Base-by-base conservation (phyloP, 2,888 invertebrate genomes). In the Galeruca laticollis region DNA sequence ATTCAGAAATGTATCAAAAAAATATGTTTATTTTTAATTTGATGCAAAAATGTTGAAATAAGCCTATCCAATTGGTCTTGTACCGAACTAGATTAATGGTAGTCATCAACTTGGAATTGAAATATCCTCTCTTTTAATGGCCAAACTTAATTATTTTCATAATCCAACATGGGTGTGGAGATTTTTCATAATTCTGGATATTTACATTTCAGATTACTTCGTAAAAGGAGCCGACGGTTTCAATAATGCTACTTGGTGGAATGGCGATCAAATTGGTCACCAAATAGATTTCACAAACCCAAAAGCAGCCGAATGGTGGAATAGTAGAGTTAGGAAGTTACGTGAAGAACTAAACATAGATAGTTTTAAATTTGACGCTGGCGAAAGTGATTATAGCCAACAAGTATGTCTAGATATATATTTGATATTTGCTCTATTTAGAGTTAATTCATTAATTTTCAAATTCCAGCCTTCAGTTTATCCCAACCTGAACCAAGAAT, bases 361-460 rank as follows among this genome's bases (percentile, higher is more conserved):
- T 77, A 90, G 91, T 70, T 90, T 93, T 75, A 94, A 94, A 85
- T 94, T 95, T 78, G 94, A 95, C 79, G 94, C 94, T 52, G 95
- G 94, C 26, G 94, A 94, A 83, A 87, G 88, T 0, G 89, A 90
- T 76, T 93, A 90, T 89, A 84, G 90, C 51, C 92, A 92, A 37
- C 88, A 89, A 83, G 87, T 90, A 75, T 26, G 26, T 26, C n/a
- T n/a, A n/a, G n/a, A n/a, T 26, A 26, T 26, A 26, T 26, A 26
- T 26, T 26, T 26, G 6, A 26, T 1, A 26, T 26, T 26, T 60
- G 9, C 2, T 13, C 9, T 49, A 35, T 4, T 13, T 11, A n/a
- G n/a, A 21, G 18, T 51, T 26, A 40, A n/a, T 5, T 54, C 15
- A 15, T 9, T 10, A 35, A 2, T 3, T 64, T 57, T n/a, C 13